Percentiles rank a stretch among this genome's conserved stretches.
Evolutionary conservation across 30 jellyfish, hydroid and myxozoan species (phyloP).

Genomic region (Catostylus mosaicus): DNA sequence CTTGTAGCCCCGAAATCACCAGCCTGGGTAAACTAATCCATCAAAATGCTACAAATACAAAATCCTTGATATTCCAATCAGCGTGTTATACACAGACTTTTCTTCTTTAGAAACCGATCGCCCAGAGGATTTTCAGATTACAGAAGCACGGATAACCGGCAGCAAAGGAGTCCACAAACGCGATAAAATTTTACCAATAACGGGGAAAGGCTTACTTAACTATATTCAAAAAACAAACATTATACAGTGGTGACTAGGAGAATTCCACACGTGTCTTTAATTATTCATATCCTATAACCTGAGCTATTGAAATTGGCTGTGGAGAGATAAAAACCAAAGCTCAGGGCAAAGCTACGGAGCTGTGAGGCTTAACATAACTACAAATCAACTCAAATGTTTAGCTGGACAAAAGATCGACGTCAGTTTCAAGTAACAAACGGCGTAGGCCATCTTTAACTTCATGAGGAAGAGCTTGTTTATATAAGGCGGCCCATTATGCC

Average conservation of each 20-base stretch:
- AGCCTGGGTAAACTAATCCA: no score
- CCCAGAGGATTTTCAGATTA: slow-evolving; percentile 6
- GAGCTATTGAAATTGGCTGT: slow-evolving; percentile 36
- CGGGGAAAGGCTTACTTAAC: not conserved
- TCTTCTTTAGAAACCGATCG: not conserved
- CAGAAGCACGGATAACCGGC: not conserved
- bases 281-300: slow-evolving; percentile 17
- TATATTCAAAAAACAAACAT: slow-evolving; percentile 16
- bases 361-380: not conserved
- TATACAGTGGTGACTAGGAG: not conserved
- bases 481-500: no score
- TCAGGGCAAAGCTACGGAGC: not conserved
- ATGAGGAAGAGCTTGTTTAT: no score
- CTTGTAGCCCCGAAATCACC: no score
- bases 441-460: no score
- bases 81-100: no score
- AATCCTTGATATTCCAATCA: no score
- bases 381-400: no score
- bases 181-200: not conserved
- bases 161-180: not conserved
- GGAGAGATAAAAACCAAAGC: not conserved
- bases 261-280: slow-evolving; percentile 38
- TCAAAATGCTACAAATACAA: no score
- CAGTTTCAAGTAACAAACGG: no score
- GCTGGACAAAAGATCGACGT: no score